phyloP scores from a whole-genome alignment of 2,113 vertebrate species.

The Syngnathus scovelli region DNA sequence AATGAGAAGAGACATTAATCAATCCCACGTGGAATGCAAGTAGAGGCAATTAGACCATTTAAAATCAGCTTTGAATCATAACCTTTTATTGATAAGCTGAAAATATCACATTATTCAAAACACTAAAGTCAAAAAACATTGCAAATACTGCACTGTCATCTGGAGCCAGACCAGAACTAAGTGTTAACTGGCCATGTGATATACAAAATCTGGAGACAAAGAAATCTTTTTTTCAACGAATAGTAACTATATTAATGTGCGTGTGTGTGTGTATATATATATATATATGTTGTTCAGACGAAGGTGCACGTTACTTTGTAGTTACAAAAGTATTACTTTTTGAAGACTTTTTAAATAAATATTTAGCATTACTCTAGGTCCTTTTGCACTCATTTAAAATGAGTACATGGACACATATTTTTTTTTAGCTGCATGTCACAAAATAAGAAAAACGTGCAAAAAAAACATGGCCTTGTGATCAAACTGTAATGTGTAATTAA shows the following conservation, averaged over 20 bases:
- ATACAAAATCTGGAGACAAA: constrained; percentile 10
- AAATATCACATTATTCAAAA: constrained; percentile 20
- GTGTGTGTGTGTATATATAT: too few relatives aligned
- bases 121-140: constrained; percentile 5
- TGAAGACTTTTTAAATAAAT: constrained; percentile 3
- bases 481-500: constrained; percentile 12
- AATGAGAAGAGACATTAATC: not conserved
- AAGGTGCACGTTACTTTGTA: constrained; percentile 6
- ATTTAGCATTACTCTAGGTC: constrained; percentile 8
- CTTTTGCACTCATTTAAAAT: constrained; percentile 10
- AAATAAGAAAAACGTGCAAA: constrained; percentile 7
- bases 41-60: constrained; percentile 17
- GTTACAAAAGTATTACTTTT: constrained; percentile 15
- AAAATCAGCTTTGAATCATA: constrained; percentile 22
- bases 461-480: constrained; percentile 24
- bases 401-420: constrained; percentile 1
- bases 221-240: not conserved
- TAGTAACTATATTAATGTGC: constrained; percentile 5
- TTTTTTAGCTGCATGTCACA: constrained; percentile 23
- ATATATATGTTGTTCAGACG: constrained; percentile 2
- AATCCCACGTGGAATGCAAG: not conserved
- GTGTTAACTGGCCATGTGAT: constrained; percentile 13
- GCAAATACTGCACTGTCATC: constrained; percentile 15
- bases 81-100: constrained; percentile 39
- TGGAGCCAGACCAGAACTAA: constrained; percentile 27